phyloP scores from a whole-genome alignment of 2,888 invertebrate genomes.

The Hydrotaea diabolus region DNA sequence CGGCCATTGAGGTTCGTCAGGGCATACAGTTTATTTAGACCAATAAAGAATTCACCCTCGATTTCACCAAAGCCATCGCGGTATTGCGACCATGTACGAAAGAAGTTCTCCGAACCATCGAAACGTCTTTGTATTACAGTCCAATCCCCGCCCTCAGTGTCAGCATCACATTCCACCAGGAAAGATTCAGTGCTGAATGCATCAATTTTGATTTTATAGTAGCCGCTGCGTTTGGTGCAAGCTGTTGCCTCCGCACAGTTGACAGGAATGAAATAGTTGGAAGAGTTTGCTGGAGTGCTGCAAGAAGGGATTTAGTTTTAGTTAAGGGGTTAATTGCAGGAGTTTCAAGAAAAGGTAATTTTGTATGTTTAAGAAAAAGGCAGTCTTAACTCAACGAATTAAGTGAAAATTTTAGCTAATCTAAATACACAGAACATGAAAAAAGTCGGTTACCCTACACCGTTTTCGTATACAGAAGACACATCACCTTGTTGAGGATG shows the following conservation, averaged over 20 bases:
- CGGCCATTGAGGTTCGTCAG: slow-evolving; percentile 32
- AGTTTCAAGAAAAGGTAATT: too few species aligned
- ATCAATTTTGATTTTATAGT: neutral
- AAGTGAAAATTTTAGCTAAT: too few species aligned
- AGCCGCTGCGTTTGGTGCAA: slow-evolving; percentile 15
- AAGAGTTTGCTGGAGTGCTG: neutral
- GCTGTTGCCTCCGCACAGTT: slow-evolving; percentile 21
- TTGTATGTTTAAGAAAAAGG: too few species aligned
- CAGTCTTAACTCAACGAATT: too few species aligned
- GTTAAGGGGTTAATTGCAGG: too few species aligned
- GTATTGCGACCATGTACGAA: slow-evolving; percentile 40
- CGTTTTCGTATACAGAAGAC: too few species aligned
- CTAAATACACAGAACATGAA: too few species aligned
- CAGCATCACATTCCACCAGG: slow-evolving; percentile 23
- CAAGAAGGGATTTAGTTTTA: too few species aligned
- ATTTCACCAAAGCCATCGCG: slow-evolving; percentile 38
- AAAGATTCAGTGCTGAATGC: neutral
- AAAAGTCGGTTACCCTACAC: too few species aligned
- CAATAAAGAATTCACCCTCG: slow-evolving; percentile 44
- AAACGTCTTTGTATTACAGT: slow-evolving; percentile 36
- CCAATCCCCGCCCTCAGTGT: slow-evolving; percentile 45
- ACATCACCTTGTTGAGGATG: too few species aligned
- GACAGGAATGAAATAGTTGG: neutral
- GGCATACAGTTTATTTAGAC: slow-evolving; percentile 37
- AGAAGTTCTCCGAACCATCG: slow-evolving; percentile 28